Base-by-base conservation (phyloP, 2,888 invertebrate species). In the Epsilonema sp. region DNA sequence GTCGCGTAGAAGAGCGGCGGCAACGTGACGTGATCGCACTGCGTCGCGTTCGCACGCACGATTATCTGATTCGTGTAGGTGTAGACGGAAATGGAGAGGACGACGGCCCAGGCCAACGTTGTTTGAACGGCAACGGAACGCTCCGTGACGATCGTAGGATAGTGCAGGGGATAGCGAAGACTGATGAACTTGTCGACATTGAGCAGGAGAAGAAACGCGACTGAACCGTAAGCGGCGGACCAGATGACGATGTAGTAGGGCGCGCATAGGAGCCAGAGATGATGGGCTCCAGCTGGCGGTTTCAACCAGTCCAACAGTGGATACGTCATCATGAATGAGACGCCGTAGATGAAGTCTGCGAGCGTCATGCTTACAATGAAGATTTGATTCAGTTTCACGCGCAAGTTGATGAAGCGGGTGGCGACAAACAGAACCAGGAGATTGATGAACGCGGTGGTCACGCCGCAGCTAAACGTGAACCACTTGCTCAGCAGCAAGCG, bases 111-210 rank as follows among this genome's bases (percentile, higher is more conserved):
- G n/a, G n/a, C n/a, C n/a, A n/a, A n/a, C n/a, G n/a, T n/a, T n/a
- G 19, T 37, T 20, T n/a, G 11, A 20, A 20, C n/a, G n/a, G 19
- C 31, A 16, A 5, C 8, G n/a, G n/a, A n/a, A n/a, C 19, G 38
- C 38, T 8, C 19, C 16, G 38, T 38, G 11, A 38, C 19, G 16
- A 38, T 38, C 16, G 13, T 16, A 19, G 24, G 24, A 26, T 42
- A 42, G 42, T 36, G 47, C 26, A 47, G 24, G 16, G 47, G 47
- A 21, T n/a, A 23, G 19, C 21, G 8, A 16, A 48, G 23, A 36
- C 19, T 23, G 22, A 48, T 31, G 42, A 48, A 48, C 37, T 48
- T 48, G 26, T 48, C 48, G 26, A 39, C 31, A 26, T 48, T 48
- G 5, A 48, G 21, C 16, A 45, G 37, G 26, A 48, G 31, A 22